These are phyloP conservation scores for Hyperoplus immaculatus DNA, from an alignment of 2,797 vertebrate species.

Conservation along the genomic window DNA sequence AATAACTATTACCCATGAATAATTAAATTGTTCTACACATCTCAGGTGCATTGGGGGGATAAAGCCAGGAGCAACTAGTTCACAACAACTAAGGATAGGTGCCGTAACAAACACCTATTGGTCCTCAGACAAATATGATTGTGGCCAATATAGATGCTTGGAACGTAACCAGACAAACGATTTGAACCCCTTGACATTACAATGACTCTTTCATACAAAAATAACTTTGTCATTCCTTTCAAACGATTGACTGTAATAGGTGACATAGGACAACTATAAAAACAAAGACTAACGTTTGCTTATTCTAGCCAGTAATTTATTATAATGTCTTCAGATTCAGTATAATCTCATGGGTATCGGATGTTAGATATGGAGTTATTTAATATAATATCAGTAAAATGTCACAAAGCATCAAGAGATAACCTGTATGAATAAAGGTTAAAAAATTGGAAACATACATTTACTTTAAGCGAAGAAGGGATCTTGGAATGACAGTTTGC, in stretches of 20 bases:
- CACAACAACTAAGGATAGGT: slow-evolving; percentile 19
- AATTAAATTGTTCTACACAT: slow-evolving; percentile 48
- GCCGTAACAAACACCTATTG: slow-evolving; percentile 42
- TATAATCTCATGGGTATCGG: not conserved
- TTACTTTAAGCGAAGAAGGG: too few relatives aligned
- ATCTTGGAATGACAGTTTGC: too few relatives aligned
- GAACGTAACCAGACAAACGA: slow-evolving; percentile 1
- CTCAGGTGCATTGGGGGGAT: slow-evolving; percentile 20
- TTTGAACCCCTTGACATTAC: slow-evolving; percentile 15
- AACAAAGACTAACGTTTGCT: not conserved
- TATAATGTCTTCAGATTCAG: not conserved
- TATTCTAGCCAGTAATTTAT: not conserved
- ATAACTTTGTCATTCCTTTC: not conserved
- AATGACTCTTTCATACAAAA: slow-evolving; percentile 5
- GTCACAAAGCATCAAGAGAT: not conserved
- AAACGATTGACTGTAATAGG: slow-evolving; percentile 1
- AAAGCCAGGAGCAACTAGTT: slow-evolving; percentile 27
- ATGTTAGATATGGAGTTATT: not conserved
- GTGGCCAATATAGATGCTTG: not conserved
- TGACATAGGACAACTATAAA: not conserved
- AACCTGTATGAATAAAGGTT: too few relatives aligned
- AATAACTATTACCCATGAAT: slow-evolving; percentile 51
- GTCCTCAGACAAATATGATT: slow-evolving; percentile 8
- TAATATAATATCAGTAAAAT: not conserved
- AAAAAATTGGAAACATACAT: too few relatives aligned